Conservation (phyloP, 2,113 vertebrate species). For the Antechinus stuartii region DNA sequence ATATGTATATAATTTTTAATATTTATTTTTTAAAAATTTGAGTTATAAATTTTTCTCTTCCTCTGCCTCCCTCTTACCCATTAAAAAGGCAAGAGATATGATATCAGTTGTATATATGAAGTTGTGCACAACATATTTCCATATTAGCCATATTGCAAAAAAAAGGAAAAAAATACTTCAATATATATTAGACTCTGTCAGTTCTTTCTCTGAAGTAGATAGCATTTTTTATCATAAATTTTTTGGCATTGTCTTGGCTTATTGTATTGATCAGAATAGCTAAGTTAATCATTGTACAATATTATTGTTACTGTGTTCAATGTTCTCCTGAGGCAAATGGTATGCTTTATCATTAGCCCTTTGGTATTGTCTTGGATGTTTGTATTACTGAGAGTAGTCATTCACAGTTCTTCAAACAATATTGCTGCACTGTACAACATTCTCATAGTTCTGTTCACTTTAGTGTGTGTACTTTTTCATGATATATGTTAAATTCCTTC, state of each 20-base stretch:
- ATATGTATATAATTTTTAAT: too few species aligned
- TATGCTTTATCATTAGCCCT: too few species aligned
- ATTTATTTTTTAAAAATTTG: not conserved
- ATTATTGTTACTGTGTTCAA: not conserved
- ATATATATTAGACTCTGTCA: not conserved
- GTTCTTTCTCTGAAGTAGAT: not conserved
- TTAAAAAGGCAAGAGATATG: too few species aligned
- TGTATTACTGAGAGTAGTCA: too few species aligned
- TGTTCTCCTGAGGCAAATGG: too few species aligned
- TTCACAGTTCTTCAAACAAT: too few species aligned
- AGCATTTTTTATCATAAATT: not conserved
- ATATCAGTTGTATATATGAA: not conserved
- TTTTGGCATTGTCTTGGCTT: not conserved
- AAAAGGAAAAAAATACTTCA: not conserved
- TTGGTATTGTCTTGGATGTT: too few species aligned
- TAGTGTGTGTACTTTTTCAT: too few species aligned
- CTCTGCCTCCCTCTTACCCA: not conserved
- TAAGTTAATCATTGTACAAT: not conserved
- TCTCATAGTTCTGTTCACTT: too few species aligned
- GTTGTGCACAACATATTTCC: not conserved
- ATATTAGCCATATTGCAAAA: not conserved
- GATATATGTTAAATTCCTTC: too few species aligned
- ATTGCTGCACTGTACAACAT: too few species aligned
- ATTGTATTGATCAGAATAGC: not conserved
- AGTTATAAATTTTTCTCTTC: not conserved